A percentile compares a stretch with the other conserved stretches of the same genome.
These are phyloP conservation scores for Anthophora plumipes DNA, from an alignment of 2,888 invertebrate genomes.

Conservation along the genomic window DNA sequence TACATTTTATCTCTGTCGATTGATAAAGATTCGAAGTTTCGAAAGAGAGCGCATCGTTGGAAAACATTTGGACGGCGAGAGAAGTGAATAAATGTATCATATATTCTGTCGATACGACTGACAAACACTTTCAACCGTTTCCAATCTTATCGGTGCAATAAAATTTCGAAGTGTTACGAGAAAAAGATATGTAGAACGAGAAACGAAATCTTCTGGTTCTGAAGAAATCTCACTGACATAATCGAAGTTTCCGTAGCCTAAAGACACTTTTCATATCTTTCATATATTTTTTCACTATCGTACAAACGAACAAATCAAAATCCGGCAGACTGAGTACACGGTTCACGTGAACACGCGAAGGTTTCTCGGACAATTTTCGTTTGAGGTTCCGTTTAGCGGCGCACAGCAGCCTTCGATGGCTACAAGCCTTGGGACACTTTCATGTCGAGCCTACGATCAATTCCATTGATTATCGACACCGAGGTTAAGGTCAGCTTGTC, in stretches of 20 bases:
- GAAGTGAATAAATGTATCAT: too few species aligned
- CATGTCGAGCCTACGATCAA: conserved; percentile 66
- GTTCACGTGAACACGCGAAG: conserved; percentile 21
- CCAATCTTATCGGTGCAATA: too few species aligned
- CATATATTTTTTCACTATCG: too few species aligned
- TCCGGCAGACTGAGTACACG: neutral
- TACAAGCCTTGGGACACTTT: conserved; percentile 72
- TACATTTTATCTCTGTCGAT: neutral
- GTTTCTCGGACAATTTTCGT: conserved; percentile 45
- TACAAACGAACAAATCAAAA: neutral
- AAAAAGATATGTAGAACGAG: too few species aligned
- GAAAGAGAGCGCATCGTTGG: neutral
- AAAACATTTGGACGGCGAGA: too few species aligned
- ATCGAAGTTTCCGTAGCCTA: too few species aligned
- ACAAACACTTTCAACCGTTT: too few species aligned
- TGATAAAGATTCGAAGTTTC: neutral
- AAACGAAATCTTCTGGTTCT: too few species aligned
- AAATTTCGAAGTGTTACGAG: too few species aligned
- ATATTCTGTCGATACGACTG: too few species aligned
- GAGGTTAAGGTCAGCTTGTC: conserved; percentile 68
- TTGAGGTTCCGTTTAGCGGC: conserved; percentile 60
- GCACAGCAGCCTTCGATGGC: conserved; percentile 70
- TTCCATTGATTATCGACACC: conserved; percentile 72
- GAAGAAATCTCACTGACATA: too few species aligned
- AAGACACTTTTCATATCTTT: too few species aligned